Percentiles rank a stretch among this genome's conserved stretches.
phyloP scores from a whole-genome alignment of 2,797 vertebrate genomes.

The Lates japonicus region DNA sequence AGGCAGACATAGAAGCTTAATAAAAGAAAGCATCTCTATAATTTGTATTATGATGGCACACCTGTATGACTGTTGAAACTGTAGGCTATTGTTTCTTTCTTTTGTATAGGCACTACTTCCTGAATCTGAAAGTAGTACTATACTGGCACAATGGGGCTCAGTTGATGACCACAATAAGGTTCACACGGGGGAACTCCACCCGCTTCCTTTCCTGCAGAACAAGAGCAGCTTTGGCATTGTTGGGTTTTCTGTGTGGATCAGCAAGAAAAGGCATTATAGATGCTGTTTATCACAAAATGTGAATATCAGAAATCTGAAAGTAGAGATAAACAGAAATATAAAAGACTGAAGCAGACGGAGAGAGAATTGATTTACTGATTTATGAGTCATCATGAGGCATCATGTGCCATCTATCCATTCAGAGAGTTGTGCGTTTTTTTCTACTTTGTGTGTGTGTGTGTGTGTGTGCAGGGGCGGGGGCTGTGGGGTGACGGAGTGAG shows the following conservation, averaged over 20 bases:
- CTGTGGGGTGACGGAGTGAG: conserved; percentile 2
- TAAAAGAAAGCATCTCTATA: not conserved
- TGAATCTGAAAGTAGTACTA: conserved; percentile 21
- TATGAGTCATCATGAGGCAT: conserved; percentile 62
- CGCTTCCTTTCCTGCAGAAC: conserved; percentile 31
- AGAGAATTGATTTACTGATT: conserved; percentile 52
- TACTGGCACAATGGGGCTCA: conserved; percentile 10
- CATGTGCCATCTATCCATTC: conserved; percentile 42
- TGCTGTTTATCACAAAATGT: conserved; percentile 22
- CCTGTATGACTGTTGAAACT: not conserved
- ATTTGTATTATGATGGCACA: not conserved
- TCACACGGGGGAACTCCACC: conserved; percentile 25
- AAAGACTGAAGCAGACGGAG: conserved; percentile 23
- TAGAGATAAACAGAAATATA: conserved; percentile 15
- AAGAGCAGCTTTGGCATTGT: conserved; percentile 39
- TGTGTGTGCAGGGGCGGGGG: not conserved
- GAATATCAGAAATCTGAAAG: conserved; percentile 12
- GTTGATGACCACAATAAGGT: conserved; percentile 49
- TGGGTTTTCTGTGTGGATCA: not conserved
- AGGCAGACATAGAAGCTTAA: not conserved
- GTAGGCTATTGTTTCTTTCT: not conserved
- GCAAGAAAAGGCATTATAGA: too few species aligned
- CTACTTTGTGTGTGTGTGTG: conserved; percentile 7
- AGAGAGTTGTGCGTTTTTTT: conserved; percentile 37
- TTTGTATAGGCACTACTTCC: not conserved